These are phyloP conservation scores for Lypha dubia DNA, from an alignment of 2,888 invertebrate species.

Conservation along the genomic window DNA sequence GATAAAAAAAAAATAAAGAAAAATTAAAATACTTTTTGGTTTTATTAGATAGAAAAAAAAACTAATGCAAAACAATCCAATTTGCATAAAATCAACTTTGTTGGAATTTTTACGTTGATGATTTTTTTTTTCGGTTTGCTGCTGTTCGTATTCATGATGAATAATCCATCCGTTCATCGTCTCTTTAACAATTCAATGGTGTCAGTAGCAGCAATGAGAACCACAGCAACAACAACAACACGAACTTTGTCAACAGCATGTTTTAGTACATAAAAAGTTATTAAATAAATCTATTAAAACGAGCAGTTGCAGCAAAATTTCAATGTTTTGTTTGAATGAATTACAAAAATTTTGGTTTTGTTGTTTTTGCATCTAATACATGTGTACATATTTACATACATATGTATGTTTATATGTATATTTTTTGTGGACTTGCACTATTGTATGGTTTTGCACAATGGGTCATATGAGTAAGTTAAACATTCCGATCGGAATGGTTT, in stretches of 20 bases:
- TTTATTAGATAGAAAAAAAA: conserved; percentile 4
- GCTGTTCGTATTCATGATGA: conserved; percentile 5
- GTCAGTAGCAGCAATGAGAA: conserved; percentile 13
- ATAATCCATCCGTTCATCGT: conserved; percentile 24
- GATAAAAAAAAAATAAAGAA: too few relatives aligned
- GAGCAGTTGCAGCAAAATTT: conserved; percentile 34
- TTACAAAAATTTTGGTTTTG: conserved; percentile 30
- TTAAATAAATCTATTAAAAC: conserved; percentile 50
- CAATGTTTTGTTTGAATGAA: conserved; percentile 47
- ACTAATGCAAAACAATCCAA: conserved; percentile 51
- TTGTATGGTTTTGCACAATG: conserved; percentile 21
- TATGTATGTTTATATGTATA: too few relatives aligned
- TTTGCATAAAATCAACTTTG: conserved; percentile 69
- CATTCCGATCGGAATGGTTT: too few relatives aligned
- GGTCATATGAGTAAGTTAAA: background rate
- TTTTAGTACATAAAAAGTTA: conserved; percentile 37
- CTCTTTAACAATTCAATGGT: background rate
- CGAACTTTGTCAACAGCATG: conserved; percentile 34
- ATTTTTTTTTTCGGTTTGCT: conserved; percentile 48
- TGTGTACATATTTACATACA: too few relatives aligned
- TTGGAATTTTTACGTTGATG: conserved; percentile 60
- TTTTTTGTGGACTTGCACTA: background rate
- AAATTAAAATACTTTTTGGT: background rate
- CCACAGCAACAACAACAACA: conserved; percentile 4
- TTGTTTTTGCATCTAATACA: background rate